Base-by-base conservation (phyloP, 2,888 invertebrate genomes). In the Hirtodrosophila cameraria region DNA sequence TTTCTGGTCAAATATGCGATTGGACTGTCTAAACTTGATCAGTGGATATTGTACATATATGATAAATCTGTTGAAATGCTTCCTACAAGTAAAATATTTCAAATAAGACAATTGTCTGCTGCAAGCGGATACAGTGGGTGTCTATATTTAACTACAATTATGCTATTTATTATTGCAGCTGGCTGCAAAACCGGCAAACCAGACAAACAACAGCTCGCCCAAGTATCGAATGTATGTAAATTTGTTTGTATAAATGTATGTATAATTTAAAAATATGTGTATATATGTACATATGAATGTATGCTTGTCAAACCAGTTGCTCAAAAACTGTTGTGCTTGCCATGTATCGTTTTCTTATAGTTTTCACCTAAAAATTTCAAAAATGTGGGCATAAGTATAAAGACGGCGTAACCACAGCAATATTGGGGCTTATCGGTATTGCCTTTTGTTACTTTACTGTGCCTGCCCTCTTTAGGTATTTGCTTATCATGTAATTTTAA, bases 101-200 rank as follows among this genome's bases (percentile, higher is more conserved):
- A 50, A 43, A 27, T 39, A 20, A 27, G 25, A 46, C 18, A 20
- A 31, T 36, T 46, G 39, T 45, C 25, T 35, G 20, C 49, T 60
- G 23, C 55, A 48, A 54, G 59, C 74, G 85, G 81, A 79, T 73
- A 43, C 63, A 31, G 74, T 78, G 66, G 80, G 84, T 66, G 81
- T 77, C 82, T 79, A 78, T 72, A 82, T 73, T 75, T 81, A 82
- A 68, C 68, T 75, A 54, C 75, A 80, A 75, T 85, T 85, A 81
- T 85, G 65, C 57, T 72, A 66, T 68, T 60, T 80, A 67, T 82
- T 80, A 53, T 82, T 85, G 83, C 79, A 80, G 79, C 80, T 80
- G 63, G 55, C 46, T 23, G 48, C 39, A 45, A 67, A 85, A 68
- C 76, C 73, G 73, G 75, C 67, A 65, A 75, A 71, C 67, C 60